A percentile compares a stretch with the other conserved stretches of the same genome.
These are phyloP conservation scores for Siphlonurus alternatus DNA, from an alignment of 2,888 invertebrate species.

Conservation along the genomic window DNA sequence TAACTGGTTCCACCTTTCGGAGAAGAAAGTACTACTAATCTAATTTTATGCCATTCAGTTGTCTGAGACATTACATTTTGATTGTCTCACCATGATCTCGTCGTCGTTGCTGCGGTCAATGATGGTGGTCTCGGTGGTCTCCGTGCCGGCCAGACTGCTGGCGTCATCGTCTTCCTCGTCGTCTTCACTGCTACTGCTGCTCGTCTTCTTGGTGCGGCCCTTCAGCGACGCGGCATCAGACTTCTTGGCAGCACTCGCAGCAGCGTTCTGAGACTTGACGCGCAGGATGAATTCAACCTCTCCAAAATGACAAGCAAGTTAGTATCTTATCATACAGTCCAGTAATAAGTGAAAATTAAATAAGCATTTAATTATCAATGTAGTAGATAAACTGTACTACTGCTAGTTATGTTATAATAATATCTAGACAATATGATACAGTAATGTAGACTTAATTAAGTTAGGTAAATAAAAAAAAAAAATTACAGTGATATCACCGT, in stretches of 20 bases:
- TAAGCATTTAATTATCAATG: too few relatives aligned
- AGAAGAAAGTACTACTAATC: too few relatives aligned
- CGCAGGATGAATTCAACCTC: slow-evolving; percentile 45
- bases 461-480: too few relatives aligned
- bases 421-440: too few relatives aligned
- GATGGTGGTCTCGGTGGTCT: slow-evolving; percentile 51
- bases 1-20: too few relatives aligned
- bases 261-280: slow-evolving; percentile 22
- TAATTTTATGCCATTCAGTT: too few relatives aligned
- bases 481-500: too few relatives aligned
- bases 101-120: slow-evolving; percentile 36
- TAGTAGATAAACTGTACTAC: too few relatives aligned
- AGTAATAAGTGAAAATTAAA: too few relatives aligned
- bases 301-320: slow-evolving; percentile 16
- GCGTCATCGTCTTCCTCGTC: slow-evolving; percentile 33
- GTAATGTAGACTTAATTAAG: too few relatives aligned
- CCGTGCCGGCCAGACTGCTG: slow-evolving; percentile 36
- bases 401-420: too few relatives aligned
- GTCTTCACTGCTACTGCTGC: slow-evolving; percentile 11
- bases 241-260: slow-evolving; percentile 4
- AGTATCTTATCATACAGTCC: background rate
- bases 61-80: too few relatives aligned
- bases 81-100: slow-evolving; percentile 37
- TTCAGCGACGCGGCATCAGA: background rate
- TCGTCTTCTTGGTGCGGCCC: background rate